These are phyloP conservation scores for Colinus virginianus DNA, from an alignment of 2,113 vertebrate genomes.

Conservation along the genomic window DNA sequence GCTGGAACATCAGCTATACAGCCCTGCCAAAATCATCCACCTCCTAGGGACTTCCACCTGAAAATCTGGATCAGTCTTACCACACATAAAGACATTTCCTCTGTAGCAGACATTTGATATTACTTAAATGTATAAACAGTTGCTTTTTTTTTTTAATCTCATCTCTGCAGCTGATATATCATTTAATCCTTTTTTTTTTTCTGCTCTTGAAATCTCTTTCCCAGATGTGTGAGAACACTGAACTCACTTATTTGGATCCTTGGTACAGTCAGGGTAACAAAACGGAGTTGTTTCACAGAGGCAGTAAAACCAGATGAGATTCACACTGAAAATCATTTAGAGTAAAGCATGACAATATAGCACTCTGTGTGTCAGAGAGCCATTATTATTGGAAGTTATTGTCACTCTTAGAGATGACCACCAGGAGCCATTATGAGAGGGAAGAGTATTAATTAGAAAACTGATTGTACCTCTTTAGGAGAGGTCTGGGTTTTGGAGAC, in stretches of 20 bases:
- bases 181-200: slow-evolving; percentile 8
- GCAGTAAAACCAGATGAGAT: not conserved
- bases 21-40: not conserved
- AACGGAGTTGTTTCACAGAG: not conserved
- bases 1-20: not conserved
- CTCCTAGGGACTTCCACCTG: not conserved
- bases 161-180: not conserved
- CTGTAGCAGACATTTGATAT: slow-evolving; percentile 1
- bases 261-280: not conserved
- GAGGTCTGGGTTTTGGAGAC: not conserved
- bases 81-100: not conserved
- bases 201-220: slow-evolving; percentile 7
- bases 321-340: not conserved
- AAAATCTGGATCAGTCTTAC: not conserved
- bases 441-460: not conserved
- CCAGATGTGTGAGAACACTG: not conserved
- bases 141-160: not conserved
- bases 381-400: not conserved
- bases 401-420: not conserved
- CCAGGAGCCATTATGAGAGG: not conserved
- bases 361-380: not conserved
- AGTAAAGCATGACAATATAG: not conserved
- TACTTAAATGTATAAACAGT: slow-evolving; percentile 16
- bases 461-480: not conserved
- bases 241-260: not conserved